Evolutionary conservation across 2,888 invertebrate species (phyloP), one percentile per base, ranked within the genome.

Genomic region (Meteorus colon): DNA sequence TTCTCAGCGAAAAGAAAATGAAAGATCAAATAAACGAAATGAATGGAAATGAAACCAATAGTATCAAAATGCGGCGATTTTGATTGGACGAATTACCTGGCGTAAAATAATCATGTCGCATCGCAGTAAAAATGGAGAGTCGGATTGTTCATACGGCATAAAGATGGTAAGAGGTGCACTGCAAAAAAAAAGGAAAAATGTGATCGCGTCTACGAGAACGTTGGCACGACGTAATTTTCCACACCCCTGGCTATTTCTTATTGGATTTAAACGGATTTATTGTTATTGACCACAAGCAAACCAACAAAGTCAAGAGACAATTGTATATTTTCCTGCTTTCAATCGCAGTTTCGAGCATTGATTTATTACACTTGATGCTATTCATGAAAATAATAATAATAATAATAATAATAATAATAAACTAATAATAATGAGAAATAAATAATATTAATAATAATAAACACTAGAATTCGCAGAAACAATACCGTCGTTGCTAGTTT

Each of bases 311-410:
- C 79, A 75, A 79, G 79, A 82, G 84, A 82, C 75, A 81, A 86
- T 86, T 86, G 87, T 87, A 87, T 82, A 87, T 85, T 87, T 82
- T 83, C 84, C 81, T 84, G 85, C 85, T 86, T 84, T 86, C 74
- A 81, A 84, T 86, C 86, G 85, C 86, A 84, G 81, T 85, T 84
- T 81, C 55, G 80, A 84, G 81, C 83, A 84, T 84, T 84, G 67
- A 77, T 71, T 76, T 14, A 74, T 67, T 65, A 74, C 67, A 69
- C 51, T 78, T 74, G 74, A 74, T 79, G 77, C 72, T 81, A 81
- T 78, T 81, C 76, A 78, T 77, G 66, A 67, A 74, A 62, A 76
- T 73, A 80, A 78, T 78, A 41, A 41, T 41, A 41, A 12, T 41
- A 41, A 41, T 41, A 41, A 75, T 55, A 71, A 76, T 74, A 55